Conservation (phyloP, 2,797 vertebrate genomes). For the Sebastes oblongus region DNA sequence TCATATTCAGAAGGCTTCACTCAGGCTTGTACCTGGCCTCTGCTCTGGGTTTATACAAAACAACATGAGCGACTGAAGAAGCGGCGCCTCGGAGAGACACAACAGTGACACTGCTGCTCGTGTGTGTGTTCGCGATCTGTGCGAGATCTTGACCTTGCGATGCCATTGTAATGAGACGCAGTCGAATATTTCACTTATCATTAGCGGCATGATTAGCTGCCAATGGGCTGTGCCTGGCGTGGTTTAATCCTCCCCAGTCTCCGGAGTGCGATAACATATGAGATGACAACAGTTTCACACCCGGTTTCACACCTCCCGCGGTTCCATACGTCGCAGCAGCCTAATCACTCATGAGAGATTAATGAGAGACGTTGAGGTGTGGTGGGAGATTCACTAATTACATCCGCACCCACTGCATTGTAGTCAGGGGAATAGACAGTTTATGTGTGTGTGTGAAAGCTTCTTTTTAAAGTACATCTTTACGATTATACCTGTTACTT, state of each 20-base stretch:
- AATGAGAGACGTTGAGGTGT: conserved; percentile 78
- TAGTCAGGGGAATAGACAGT: conserved; percentile 42
- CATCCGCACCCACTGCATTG: conserved; percentile 49
- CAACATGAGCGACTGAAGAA: conserved; percentile 8
- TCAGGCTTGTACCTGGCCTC: conserved; percentile 29
- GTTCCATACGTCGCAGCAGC: conserved; percentile 69
- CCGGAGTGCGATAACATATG: conserved; percentile 76
- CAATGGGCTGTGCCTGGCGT: conserved; percentile 71
- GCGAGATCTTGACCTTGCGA: conserved; percentile 69
- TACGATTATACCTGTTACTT: conserved; percentile 33
- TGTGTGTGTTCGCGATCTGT: background rate
- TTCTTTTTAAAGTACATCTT: conserved; percentile 30
- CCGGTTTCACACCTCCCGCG: conserved; percentile 74
- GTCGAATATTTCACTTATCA: conserved; percentile 74
- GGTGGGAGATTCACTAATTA: conserved; percentile 74
- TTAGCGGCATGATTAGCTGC: conserved; percentile 78
- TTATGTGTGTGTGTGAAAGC: conserved; percentile 9
- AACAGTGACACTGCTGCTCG: background rate
- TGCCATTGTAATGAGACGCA: conserved; percentile 59
- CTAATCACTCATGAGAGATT: conserved; percentile 81
- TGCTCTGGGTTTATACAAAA: conserved; percentile 40
- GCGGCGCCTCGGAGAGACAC: background rate
- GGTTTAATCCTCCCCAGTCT: conserved; percentile 68
- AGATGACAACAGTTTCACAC: conserved; percentile 81
- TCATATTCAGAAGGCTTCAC: conserved; percentile 39